A percentile compares a stretch with the other conserved stretches of the same genome.
phyloP scores from a whole-genome alignment of 2,113 vertebrate genomes.

The Phrynosoma blainvillii region DNA sequence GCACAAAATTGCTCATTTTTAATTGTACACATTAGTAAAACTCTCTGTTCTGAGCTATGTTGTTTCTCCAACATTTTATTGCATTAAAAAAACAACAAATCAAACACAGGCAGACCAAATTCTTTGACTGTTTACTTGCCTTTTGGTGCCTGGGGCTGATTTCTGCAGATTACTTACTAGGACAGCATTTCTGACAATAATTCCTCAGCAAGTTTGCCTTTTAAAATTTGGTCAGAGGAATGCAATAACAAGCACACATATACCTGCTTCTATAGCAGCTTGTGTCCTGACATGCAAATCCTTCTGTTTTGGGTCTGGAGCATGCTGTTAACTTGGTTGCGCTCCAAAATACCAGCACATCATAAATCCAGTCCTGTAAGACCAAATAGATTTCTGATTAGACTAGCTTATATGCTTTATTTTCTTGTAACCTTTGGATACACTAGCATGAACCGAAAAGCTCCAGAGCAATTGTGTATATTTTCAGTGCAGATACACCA shows the following conservation, averaged over 20 bases:
- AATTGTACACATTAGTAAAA: background rate
- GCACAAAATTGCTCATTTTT: too few species aligned
- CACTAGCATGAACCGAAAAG: background rate
- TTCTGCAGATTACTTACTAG: background rate
- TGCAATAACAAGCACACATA: background rate
- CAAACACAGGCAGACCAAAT: background rate
- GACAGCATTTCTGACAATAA: background rate
- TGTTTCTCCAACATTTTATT: background rate
- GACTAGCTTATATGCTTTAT: background rate
- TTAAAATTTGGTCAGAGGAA: background rate
- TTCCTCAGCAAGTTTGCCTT: background rate
- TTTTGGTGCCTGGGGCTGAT: background rate
- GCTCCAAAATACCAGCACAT: background rate
- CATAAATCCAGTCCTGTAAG: background rate
- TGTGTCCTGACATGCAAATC: background rate
- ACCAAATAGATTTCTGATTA: background rate
- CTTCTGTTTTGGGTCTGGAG: background rate
- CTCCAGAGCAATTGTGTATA: background rate
- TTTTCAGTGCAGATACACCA: background rate
- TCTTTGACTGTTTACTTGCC: background rate
- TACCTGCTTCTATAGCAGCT: background rate
- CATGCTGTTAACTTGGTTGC: background rate
- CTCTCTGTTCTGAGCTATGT: background rate
- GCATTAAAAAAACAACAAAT: background rate
- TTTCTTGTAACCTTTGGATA: background rate